Evolutionary conservation across 1,140 invertebrate species (phyloP).

Genomic region (Telenomus remus): DNA sequence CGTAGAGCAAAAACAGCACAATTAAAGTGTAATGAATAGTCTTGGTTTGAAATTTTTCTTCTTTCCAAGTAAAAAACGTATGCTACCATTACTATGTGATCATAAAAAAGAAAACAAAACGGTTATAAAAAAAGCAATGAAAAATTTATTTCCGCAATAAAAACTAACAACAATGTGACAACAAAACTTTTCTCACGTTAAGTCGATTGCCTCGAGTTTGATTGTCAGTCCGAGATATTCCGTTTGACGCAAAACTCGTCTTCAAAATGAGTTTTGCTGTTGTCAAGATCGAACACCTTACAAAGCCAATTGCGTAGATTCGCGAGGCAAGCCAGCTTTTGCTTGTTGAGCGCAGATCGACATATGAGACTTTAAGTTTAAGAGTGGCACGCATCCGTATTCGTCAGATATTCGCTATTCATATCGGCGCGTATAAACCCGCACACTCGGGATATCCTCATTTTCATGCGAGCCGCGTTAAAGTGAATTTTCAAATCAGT

Average conservation of each 20-base stretch:
- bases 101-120: no score
- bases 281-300: constrained; percentile 38
- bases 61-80: no score
- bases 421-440: constrained; percentile 31
- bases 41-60: no score
- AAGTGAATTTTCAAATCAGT: constrained; percentile 54
- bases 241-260: constrained; percentile 24
- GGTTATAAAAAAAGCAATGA: no score
- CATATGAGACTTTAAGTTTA: constrained; percentile 36
- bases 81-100: no score
- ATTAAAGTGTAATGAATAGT: no score
- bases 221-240: constrained; percentile 18
- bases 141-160: no score
- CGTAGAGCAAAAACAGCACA: no score
- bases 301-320: constrained; percentile 48
- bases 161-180: no score
- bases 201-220: constrained; percentile 7
- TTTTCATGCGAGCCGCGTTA: constrained; percentile 49
- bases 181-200: neutral
- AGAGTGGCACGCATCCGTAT: constrained; percentile 42
- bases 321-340: constrained; percentile 40
- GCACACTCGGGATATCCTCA: constrained; percentile 31
- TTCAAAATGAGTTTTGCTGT: constrained; percentile 29
- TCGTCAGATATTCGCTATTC: constrained; percentile 48
- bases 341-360: constrained; percentile 35